Conservation (phyloP, 2,797 vertebrate species). For the Chloroceryle amazona region DNA sequence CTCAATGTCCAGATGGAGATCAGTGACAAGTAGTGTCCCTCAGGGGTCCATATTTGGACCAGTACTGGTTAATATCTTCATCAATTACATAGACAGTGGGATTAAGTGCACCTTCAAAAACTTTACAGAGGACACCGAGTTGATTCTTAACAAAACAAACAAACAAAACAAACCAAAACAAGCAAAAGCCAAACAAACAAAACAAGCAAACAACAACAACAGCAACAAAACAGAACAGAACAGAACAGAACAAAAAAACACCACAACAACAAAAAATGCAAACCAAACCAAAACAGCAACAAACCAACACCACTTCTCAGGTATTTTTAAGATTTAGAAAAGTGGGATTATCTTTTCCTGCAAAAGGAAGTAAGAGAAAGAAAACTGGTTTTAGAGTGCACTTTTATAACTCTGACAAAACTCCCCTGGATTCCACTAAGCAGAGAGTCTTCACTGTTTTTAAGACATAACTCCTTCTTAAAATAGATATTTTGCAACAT, state of each 20-base stretch:
- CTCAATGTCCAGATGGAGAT: neutral
- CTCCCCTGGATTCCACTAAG: neutral
- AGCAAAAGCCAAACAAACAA: no score
- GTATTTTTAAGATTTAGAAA: neutral
- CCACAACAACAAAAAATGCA: no score
- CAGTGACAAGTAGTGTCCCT: neutral
- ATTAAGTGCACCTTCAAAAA: neutral
- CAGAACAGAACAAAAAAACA: no score
- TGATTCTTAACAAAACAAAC: no score
- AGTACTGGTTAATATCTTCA: neutral
- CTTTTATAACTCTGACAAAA: neutral
- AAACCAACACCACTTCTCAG: neutral
- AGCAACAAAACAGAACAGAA: no score
- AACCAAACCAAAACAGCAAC: no score
- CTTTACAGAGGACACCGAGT: neutral
- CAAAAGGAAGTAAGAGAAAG: neutral
- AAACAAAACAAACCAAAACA: no score
- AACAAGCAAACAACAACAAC: no score
- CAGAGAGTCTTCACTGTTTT: neutral
- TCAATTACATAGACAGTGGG: neutral
- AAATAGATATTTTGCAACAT: neutral
- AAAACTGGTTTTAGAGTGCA: neutral
- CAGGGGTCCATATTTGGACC: accelerated
- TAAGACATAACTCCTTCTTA: neutral
- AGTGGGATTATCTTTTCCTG: neutral